Percentiles rank a stretch among this genome's conserved stretches.
phyloP scores from a whole-genome alignment of 2,797 vertebrate species.

The Uromys caudimaculatus region DNA sequence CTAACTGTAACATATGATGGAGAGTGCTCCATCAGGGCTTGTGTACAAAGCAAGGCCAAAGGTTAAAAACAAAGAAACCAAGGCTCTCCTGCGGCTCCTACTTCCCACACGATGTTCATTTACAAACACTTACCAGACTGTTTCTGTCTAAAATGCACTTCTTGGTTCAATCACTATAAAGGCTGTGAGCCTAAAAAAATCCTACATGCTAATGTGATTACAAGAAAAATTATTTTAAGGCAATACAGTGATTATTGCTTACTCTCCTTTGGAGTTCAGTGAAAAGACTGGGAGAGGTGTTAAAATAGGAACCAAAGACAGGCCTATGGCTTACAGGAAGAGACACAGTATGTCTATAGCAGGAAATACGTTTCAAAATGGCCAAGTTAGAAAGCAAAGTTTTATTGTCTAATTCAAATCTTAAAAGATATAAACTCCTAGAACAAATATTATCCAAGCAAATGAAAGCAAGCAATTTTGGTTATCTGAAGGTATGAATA shows the following conservation, averaged over 20 bases:
- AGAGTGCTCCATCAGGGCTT: neutral
- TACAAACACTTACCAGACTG: conserved; percentile 4
- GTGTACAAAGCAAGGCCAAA: neutral
- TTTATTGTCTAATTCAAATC: conserved; percentile 42
- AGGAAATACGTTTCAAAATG: neutral
- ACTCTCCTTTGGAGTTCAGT: neutral
- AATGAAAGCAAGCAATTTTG: conserved; percentile 54
- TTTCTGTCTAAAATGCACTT: conserved; percentile 51
- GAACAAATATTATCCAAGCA: conserved; percentile 35
- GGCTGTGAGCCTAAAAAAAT: conserved; percentile 14
- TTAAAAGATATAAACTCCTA: conserved; percentile 37
- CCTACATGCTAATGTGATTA: conserved; percentile 34
- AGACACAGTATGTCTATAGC: neutral
- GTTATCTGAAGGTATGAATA: neutral
- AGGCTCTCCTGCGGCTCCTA: neutral
- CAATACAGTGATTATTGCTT: conserved; percentile 36
- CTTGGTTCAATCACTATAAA: conserved; percentile 44
- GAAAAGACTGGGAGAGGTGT: neutral
- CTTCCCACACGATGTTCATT: neutral
- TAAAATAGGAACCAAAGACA: neutral
- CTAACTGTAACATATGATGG: conserved; percentile 18
- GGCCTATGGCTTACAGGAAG: neutral
- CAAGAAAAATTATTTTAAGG: conserved; percentile 54
- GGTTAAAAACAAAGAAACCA: neutral
- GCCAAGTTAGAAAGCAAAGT: conserved; percentile 41